A percentile compares a stretch with the other conserved stretches of the same genome.
These are phyloP conservation scores for Dryadula phaetusa DNA, from an alignment of 2,888 invertebrate species.

Conservation along the genomic window DNA sequence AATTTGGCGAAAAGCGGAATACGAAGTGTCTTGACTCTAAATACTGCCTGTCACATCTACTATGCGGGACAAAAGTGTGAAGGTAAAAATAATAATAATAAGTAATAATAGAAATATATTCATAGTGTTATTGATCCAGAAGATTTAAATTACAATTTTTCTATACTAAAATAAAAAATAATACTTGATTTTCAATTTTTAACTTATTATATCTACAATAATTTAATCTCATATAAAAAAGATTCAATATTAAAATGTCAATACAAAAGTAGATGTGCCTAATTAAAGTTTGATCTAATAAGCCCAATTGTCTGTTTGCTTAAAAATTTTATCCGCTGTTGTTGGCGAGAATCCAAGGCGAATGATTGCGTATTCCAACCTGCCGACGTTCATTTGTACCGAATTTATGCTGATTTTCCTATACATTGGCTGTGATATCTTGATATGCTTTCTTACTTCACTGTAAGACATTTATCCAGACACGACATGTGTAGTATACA, in stretches of 20 bases:
- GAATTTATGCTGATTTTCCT: constrained; percentile 19
- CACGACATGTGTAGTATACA: not conserved
- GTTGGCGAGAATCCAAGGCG: constrained; percentile 36
- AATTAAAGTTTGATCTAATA: constrained; percentile 22
- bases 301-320: constrained; percentile 18
- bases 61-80: too few species aligned
- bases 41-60: too few species aligned
- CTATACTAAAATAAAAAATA: too few species aligned
- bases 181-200: too few species aligned
- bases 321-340: constrained; percentile 30
- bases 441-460: constrained; percentile 8
- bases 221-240: too few species aligned
- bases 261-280: not conserved
- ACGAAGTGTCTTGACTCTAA: too few species aligned
- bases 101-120: too few species aligned
- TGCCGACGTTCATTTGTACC: constrained; percentile 28
- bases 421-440: constrained; percentile 14
- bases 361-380: constrained; percentile 29
- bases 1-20: too few species aligned
- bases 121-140: too few species aligned
- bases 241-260: not conserved
- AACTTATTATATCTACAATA: too few species aligned
- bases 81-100: too few species aligned
- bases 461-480: not conserved
- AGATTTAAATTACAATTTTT: too few species aligned